phyloP scores from a whole-genome alignment of 2,888 invertebrate genomes.

The Epinotia bilunana region DNA sequence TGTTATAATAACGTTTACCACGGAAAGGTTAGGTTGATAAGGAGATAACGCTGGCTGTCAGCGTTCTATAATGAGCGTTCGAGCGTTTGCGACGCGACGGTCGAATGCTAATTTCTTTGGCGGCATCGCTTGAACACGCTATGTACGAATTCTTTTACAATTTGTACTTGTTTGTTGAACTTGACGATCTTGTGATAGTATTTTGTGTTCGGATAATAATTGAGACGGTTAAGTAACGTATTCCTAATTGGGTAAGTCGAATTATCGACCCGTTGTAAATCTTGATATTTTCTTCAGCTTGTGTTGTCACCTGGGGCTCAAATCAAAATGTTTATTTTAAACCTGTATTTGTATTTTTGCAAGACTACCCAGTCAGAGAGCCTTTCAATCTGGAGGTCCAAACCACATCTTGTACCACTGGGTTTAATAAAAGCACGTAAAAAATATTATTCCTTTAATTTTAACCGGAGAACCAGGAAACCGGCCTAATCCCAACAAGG shows the following conservation, averaged over 20 bases:
- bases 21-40: constrained; percentile 79
- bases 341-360: not conserved
- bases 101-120: constrained; percentile 68
- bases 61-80: constrained; percentile 67
- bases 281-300: not conserved
- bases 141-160: constrained; percentile 69
- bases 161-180: constrained; percentile 76
- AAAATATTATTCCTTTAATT: too few relatives aligned
- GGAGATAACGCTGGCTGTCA: constrained; percentile 73
- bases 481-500: too few relatives aligned
- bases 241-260: constrained; percentile 10
- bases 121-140: constrained; percentile 64
- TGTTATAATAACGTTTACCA: constrained; percentile 77
- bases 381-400: too few relatives aligned
- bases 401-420: too few relatives aligned
- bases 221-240: constrained; percentile 19
- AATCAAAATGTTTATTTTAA: not conserved
- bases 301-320: not conserved
- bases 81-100: constrained; percentile 54
- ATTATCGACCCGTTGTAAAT: constrained; percentile 9
- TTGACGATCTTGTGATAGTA: constrained; percentile 63
- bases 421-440: too few relatives aligned
- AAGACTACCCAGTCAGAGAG: not conserved
- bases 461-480: too few relatives aligned
- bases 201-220: constrained; percentile 45